Base-by-base conservation (phyloP, 2,888 invertebrate genomes). In the Branchellion lobata region DNA sequence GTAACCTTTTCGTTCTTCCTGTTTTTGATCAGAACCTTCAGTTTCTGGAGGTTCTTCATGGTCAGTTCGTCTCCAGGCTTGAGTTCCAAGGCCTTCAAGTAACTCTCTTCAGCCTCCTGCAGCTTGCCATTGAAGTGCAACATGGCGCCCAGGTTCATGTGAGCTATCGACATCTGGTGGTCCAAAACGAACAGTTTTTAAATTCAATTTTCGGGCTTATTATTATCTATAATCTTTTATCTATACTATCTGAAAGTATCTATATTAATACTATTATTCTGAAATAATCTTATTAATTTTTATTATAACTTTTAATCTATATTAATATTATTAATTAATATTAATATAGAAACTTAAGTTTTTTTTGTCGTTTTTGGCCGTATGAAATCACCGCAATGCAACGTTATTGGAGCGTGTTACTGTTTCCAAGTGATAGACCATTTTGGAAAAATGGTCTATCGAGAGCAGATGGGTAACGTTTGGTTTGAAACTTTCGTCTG, bases 141-240 rank as follows among this genome's bases (percentile, higher is more conserved):
- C 86, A 97, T 96, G 80, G 96, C 96, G 33, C 96, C 97, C 80
- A 96, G 90, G 88, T 97, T 96, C 85, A 95, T 94, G 88, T 95
- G 94, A 80, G 94, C 93, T 83, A 94, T 91, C 0, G 95, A 93
- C 85, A 95, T 94, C 92, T 94, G 88, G 29, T 24, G 71, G 71
- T n/a, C n/a, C n/a, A n/a, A n/a, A n/a, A 77, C 65, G 33, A 33
- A 61, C 31, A 34, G n/a, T 36, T n/a, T 18, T n/a, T 68, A 21
- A 2, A 73, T 27, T 14, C 21, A 68, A 18, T 21, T 14, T 18
- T 68, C 14, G 14, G 14, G 69, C 14, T 14, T 18, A 21, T 14
- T 68, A 21, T 68, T 14, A 68, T 21, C 18, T 21, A 18, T 21
- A 68, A 68, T 21, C 14, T 18, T 24, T 18, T 68, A n/a, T 40